Conservation (phyloP, 2,113 vertebrate genomes). For the Casuarius casuarius region DNA sequence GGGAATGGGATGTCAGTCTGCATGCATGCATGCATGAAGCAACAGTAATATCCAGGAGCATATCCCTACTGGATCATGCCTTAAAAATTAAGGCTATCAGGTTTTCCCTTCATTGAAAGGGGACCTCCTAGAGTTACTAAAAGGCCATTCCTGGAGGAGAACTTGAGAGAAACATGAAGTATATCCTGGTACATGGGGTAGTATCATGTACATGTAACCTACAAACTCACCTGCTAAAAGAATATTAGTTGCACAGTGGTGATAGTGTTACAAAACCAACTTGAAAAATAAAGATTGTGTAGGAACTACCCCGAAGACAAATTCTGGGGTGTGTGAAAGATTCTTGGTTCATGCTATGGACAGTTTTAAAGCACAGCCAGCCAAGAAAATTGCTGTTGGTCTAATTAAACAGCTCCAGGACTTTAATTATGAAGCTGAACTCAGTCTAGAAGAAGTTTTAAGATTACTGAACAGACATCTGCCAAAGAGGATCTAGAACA, state of each 20-base stretch:
- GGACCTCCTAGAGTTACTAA: neutral
- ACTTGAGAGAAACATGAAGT: neutral
- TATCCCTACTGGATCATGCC: neutral
- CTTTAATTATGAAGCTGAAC: neutral
- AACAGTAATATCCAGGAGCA: neutral
- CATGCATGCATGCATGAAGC: neutral
- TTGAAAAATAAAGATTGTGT: neutral
- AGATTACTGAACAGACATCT: neutral
- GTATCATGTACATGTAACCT: neutral
- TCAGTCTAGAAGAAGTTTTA: neutral
- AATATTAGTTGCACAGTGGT: neutral
- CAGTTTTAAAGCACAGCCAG: neutral
- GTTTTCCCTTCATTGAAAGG: too few species aligned
- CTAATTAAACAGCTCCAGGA: neutral
- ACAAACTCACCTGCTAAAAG: neutral
- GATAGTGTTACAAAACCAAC: neutral
- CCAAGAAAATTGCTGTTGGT: neutral
- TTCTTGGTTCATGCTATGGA: neutral
- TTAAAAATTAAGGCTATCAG: neutral
- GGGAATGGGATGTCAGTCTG: neutral
- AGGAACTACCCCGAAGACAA: neutral
- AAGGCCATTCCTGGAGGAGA: neutral
- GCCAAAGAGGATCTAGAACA: conserved; percentile 3
- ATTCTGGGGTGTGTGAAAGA: neutral
- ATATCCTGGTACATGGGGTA: neutral